Evolutionary conservation across 2,113 vertebrate species (phyloP), one percentile per base, ranked within the genome.

Genomic region (Cyprinodon tularosa): DNA sequence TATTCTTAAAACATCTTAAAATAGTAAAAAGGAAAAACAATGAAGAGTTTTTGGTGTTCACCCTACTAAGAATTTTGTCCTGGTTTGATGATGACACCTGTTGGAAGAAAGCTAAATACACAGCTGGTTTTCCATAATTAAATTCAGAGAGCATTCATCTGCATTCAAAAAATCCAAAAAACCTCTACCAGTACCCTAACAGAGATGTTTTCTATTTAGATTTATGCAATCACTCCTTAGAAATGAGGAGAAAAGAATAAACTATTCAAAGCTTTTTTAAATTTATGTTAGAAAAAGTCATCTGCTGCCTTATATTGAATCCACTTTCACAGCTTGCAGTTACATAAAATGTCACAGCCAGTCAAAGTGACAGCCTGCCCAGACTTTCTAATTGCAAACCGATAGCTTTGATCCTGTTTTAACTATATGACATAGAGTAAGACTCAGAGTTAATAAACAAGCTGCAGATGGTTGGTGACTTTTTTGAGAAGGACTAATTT

Each of bases 401-500:
- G 57, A 65, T 44, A 17, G 20, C 60, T 12, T 59, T 69, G 65
- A 63, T 66, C n/a, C 36, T 50, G 10, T 5, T 66, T 76, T 48
- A 62, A 53, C 39, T 12, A 62, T 22, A 48, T 10, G 10, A 64
- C 36, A 69, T 12, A 36, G 29, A 71, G 47, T 66, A 3, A 65
- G 38, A 13, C 22, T 66, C 12, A 36, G 29, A 68, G 59, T 44
- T 63, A n/a, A 68, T 47, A 62, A 62, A 64, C 53, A 66, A 9
- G 12, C 38, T 37, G 29, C 59, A 74, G 71, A 60, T 47, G 12
- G 5, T 50, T 1, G 36, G 8, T 74, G 62, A 70, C 29, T 62
- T 57, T 71, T n/a, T 62, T 62, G 45, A 59, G 6, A 17, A 37
- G 44, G 22, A 29, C 13, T 50, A 12, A 76, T 76, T 72, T 71